phyloP scores from a whole-genome alignment of 2,797 vertebrate species.

The Labeo calbasu region DNA sequence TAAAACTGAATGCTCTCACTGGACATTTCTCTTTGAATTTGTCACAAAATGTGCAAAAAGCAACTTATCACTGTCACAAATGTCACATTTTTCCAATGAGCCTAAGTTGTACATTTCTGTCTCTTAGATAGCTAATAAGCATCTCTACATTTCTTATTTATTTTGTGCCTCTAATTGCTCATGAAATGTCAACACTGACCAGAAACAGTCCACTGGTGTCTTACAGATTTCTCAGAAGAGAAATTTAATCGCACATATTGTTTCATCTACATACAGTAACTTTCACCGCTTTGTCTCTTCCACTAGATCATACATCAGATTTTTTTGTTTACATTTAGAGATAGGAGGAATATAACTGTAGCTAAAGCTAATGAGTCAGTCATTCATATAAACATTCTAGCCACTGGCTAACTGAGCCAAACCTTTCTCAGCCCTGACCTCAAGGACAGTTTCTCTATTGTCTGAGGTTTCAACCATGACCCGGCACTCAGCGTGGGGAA shows the following conservation, averaged over 20 bases:
- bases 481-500: constrained; percentile 65
- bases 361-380: constrained; percentile 17
- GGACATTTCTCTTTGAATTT: not conserved
- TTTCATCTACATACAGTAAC: not conserved
- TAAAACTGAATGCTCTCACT: not conserved
- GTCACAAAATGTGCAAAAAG: not conserved
- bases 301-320: not conserved
- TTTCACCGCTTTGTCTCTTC: not conserved
- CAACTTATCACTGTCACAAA: not conserved
- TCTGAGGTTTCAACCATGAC: constrained; percentile 74
- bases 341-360: not conserved
- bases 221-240: not conserved
- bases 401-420: constrained; percentile 38
- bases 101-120: not conserved
- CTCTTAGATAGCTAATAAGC: not conserved
- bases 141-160: not conserved
- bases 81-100: not conserved
- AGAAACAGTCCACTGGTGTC: too few species aligned
- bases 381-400: not conserved
- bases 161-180: too few species aligned
- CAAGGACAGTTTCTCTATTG: constrained; percentile 73
- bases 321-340: not conserved
- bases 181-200: too few species aligned
- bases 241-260: not conserved
- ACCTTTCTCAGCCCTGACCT: constrained; percentile 61